Evolutionary conservation across 2,888 invertebrate genomes (phyloP).

Genomic region (Stegophylla sp.): DNA sequence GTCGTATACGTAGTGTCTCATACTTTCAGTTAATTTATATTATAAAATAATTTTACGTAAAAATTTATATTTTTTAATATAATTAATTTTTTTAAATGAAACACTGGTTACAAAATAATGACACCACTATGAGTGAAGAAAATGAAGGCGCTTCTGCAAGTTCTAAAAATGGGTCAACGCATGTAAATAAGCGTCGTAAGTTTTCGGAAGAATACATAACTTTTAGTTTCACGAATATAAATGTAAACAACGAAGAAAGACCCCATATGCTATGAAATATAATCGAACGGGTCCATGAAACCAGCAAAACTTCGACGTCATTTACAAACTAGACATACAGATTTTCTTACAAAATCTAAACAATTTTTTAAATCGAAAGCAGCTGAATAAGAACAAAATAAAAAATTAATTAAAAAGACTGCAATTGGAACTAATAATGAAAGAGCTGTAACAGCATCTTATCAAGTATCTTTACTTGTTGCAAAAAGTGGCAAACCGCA

Average conservation of each 20-base stretch:
- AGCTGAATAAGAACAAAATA: conserved; percentile 21
- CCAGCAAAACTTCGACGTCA: conserved; percentile 61
- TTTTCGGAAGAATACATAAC: conserved; percentile 18
- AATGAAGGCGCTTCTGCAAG: not conserved
- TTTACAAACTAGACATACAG: conserved; percentile 60
- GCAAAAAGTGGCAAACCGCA: conserved; percentile 12
- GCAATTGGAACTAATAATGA: conserved; percentile 4
- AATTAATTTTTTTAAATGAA: not conserved
- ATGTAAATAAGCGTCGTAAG: conserved; percentile 12
- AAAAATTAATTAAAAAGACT: conserved; percentile 16
- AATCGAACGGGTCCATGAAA: conserved; percentile 61
- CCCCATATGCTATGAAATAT: conserved; percentile 61
- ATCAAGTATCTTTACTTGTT: conserved; percentile 21
- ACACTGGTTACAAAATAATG: conserved; percentile 1
- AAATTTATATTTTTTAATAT: conserved; percentile 8
- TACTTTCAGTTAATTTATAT: conserved; percentile 26
- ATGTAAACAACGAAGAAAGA: conserved; percentile 60
- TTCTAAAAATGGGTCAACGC: conserved; percentile 4
- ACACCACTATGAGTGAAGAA: conserved; percentile 10
- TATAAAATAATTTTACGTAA: not conserved
- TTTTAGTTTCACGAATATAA: conserved; percentile 61
- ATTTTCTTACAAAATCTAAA: conserved; percentile 11
- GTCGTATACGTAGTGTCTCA: not conserved
- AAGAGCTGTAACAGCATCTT: conserved; percentile 28
- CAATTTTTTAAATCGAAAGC: conserved; percentile 2